phyloP scores from a whole-genome alignment of 2,888 invertebrate species.

The Papilio demoleus region DNA sequence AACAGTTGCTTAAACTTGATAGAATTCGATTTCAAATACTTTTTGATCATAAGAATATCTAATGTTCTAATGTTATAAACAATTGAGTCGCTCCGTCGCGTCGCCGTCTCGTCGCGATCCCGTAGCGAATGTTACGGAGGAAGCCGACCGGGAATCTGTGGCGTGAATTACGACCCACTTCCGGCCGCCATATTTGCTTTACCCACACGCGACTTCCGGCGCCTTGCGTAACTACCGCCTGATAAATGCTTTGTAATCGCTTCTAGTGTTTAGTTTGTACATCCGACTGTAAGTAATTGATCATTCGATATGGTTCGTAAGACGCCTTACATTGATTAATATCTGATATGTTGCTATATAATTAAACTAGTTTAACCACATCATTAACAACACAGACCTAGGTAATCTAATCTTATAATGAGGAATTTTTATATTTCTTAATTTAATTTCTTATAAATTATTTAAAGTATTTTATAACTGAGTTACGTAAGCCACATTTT shows the following conservation, averaged over 20 bases:
- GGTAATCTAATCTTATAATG: too few relatives aligned
- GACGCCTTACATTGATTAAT: not conserved
- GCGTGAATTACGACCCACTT: conserved; percentile 80
- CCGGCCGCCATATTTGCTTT: conserved; percentile 79
- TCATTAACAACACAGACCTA: not conserved
- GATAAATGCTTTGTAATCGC: conserved; percentile 49
- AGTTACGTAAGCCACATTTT: too few relatives aligned
- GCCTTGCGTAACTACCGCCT: conserved; percentile 45
- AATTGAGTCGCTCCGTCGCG: conserved; percentile 25
- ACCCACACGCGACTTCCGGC: conserved; percentile 60
- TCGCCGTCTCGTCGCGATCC: conserved; percentile 47
- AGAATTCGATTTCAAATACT: too few relatives aligned
- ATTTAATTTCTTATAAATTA: too few relatives aligned
- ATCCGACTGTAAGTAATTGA: conserved; percentile 15
- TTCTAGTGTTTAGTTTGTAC: conserved; percentile 10
- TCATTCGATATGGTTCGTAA: not conserved
- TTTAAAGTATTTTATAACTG: too few relatives aligned
- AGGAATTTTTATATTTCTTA: too few relatives aligned
- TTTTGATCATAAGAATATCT: too few relatives aligned
- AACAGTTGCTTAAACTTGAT: too few relatives aligned
- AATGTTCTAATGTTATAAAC: too few relatives aligned
- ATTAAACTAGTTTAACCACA: not conserved
- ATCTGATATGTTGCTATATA: not conserved
- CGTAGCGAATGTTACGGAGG: conserved; percentile 62
- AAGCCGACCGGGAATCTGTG: conserved; percentile 67